Base-by-base conservation (phyloP, 2,797 vertebrate species). In the Rhinogobio ventralis region DNA sequence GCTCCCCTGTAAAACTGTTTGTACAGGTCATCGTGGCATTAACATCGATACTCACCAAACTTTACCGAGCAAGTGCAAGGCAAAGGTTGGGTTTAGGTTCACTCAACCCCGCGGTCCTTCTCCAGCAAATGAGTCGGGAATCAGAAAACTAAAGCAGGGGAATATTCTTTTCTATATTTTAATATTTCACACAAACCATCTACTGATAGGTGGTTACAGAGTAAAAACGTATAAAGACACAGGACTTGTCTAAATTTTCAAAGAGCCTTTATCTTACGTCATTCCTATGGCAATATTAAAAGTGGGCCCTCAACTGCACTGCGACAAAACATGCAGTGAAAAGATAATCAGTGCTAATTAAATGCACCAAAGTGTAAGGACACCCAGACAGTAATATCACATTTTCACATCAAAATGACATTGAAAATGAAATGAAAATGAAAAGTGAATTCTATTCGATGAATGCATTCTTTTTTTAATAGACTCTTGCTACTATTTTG, bases 11-110 rank as follows among this genome's bases (percentile, higher is more conserved):
- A 42, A 69, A 68, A 53, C 14, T 39, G 15, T 39, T 51, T 69
- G 53, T 17, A 53, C 20, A 80, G 23, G 78, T 68, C 46, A 67
- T 46, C 9, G 45, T 79, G 78, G 13, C 62, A 28, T 79, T 28
- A 80, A 68, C 30, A 53, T 69, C 25, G 14, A 79, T 33, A 69
- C 49, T 39, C 25, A 33, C 5, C 25, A 60, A 14, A 62, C 39
- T 68, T 78, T 25, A 84, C 64, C 45, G 66, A 73, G 73, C 85
- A 89, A 88, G 85, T 88, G 86, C 79, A 87, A 87, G 81, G 78
- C 82, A 87, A 88, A 86, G 85, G 84, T 80, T 79, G 77, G 64
- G 49, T 89, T 87, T 62, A 73, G 66, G 53, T 76, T 86, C 79
- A 79, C 28, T 11, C 51, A 60, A 17, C 14, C 51, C 51, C 39